Conservation (phyloP, 2,113 vertebrate species). For the Heterotis niloticus region DNA sequence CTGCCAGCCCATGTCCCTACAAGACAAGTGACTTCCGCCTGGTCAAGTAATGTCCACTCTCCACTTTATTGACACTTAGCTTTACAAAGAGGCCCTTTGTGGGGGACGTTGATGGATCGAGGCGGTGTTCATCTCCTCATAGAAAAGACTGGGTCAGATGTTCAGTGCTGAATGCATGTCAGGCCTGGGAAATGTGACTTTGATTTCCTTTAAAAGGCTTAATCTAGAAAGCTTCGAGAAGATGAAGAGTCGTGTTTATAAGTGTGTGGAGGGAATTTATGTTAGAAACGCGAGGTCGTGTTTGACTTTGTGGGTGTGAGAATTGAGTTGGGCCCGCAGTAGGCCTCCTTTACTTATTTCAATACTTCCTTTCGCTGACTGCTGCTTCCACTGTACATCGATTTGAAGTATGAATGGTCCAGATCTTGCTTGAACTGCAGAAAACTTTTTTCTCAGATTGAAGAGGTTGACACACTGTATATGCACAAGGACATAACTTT, state of each 20-base stretch:
- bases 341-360: neutral
- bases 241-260: neutral
- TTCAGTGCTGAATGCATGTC: constrained; percentile 24
- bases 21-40: constrained; percentile 58
- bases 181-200: constrained; percentile 38
- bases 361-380: constrained; percentile 12
- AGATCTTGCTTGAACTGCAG: neutral
- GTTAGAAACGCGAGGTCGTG: neutral
- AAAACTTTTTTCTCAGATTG: neutral
- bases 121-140: constrained; percentile 9
- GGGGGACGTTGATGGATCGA: constrained; percentile 46
- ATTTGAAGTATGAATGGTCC: constrained; percentile 14
- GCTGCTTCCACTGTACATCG: constrained; percentile 16
- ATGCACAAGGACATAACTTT: neutral
- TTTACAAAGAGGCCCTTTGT: constrained; percentile 64
- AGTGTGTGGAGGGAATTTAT: constrained; percentile 14
- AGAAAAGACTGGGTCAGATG: constrained; percentile 31
- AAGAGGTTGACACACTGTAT: neutral
- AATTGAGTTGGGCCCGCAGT: neutral
- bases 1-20: constrained; percentile 34
- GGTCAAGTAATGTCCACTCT: constrained; percentile 65
- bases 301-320: constrained; percentile 14
- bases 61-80: constrained; percentile 67
- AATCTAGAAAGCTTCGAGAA: constrained; percentile 37
- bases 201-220: constrained; percentile 53